Base-by-base conservation (phyloP, 2,797 vertebrate species). In the Neopelma chrysocephalum region DNA sequence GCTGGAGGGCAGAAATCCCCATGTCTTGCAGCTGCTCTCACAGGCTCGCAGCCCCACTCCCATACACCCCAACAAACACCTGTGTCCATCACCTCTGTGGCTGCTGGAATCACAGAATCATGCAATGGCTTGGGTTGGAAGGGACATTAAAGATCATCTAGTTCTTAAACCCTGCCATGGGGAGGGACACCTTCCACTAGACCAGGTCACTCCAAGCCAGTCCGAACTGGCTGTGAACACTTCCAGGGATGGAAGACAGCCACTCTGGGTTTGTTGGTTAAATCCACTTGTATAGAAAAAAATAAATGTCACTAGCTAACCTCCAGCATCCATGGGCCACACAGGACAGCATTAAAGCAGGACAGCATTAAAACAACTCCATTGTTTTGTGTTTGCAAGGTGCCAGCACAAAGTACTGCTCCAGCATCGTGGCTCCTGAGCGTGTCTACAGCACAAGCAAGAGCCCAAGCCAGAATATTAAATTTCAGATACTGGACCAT, bases 401-500 rank as follows among this genome's bases (percentile, higher is more conserved):
- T n/a, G 66, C 62, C 10, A 9, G 77, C 68, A 86, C n/a, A 23
- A 60, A 16, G 84, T 26, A 22, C 23, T 61, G 76, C 2, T 75
- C 75, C 82, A 66, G 66, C 73, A 61, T 12, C 7, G 3, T 2
- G 1, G 51, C 80, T 89, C 48, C 58, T 10, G 4, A 61, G 77
- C 31, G 1, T 32, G 47, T 60, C 87, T 40, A 56, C 40, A 60
- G 36, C 5, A 9, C 0, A 0, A 92, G 65, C 47, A 72, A 53
- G 57, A 76, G 50, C 82, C 50, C 57, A 71, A 66, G 66, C 60
- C 83, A 95, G 85, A 26, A 92, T 77, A 94, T 80, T 64, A 45
- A 45, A 81, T 93, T 82, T 70, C 81, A 96, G 89, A 92, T 91
- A 94, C 29, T 45, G 56, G 87, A 87, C 77, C 76, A 29, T 76